Conservation (phyloP, 2,113 vertebrate genomes). For the Xiphias gladius region DNA sequence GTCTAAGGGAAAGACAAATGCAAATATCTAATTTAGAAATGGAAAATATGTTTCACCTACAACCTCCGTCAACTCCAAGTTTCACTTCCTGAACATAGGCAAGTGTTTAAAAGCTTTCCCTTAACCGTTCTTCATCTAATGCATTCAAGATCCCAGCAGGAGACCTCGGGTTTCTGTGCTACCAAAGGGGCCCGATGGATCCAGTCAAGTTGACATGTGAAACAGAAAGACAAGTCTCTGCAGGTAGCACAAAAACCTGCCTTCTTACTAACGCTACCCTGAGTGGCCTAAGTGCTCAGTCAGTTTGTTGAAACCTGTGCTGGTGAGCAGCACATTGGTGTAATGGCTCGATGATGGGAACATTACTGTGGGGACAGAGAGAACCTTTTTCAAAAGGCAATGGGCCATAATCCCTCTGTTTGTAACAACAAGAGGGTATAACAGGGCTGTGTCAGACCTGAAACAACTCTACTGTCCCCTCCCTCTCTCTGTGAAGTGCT, state of each 20-base stretch:
- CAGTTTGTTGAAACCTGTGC: conserved; percentile 44
- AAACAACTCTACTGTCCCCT: conserved; percentile 41
- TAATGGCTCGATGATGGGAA: conserved; percentile 58
- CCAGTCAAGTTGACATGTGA: conserved; percentile 12
- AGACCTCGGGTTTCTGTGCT: background rate
- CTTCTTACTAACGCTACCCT: background rate
- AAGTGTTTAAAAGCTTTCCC: conserved; percentile 43
- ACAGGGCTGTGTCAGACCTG: conserved; percentile 45
- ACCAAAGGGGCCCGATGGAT: conserved; percentile 14
- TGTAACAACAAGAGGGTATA: conserved; percentile 67
- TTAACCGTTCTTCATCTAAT: conserved; percentile 23
- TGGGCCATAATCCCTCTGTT: conserved; percentile 71
- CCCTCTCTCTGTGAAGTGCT: conserved; percentile 52
- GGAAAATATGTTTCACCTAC: conserved; percentile 49
- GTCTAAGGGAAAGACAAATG: conserved; percentile 67
- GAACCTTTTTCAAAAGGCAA: conserved; percentile 63
- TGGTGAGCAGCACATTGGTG: conserved; percentile 38
- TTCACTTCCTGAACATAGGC: conserved; percentile 23
- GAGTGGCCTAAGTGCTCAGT: conserved; percentile 42
- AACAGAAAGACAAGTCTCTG: conserved; percentile 43
- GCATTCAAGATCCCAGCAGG: conserved; percentile 18
- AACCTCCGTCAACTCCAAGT: conserved; percentile 14
- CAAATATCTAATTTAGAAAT: conserved; percentile 70
- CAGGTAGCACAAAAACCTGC: conserved; percentile 22
- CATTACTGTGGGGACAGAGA: conserved; percentile 47